These are phyloP conservation scores for Agelastica alni DNA, from an alignment of 2,888 invertebrate species.

Conservation along the genomic window DNA sequence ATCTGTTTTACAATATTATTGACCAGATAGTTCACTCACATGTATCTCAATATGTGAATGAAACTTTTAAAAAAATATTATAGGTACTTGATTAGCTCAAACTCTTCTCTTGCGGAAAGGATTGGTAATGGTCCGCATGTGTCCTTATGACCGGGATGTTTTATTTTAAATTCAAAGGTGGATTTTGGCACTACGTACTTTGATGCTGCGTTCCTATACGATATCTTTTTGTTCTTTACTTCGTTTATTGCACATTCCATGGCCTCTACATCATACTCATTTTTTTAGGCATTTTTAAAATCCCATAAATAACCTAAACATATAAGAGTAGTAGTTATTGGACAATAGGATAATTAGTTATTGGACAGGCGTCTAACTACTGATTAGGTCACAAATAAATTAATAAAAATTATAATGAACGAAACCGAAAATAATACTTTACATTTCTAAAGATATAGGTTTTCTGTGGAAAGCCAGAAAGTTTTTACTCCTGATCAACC, in stretches of 20 bases:
- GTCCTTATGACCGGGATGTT: conserved; percentile 25
- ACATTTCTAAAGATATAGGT: too few relatives aligned
- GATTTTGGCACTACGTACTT: conserved; percentile 26
- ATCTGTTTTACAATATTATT: too few relatives aligned
- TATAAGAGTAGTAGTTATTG: too few relatives aligned
- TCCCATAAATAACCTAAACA: too few relatives aligned
- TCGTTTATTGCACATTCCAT: conserved; percentile 21
- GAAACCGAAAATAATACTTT: too few relatives aligned
- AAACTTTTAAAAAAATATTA: too few relatives aligned
- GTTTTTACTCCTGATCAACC: too few relatives aligned
- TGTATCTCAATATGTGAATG: too few relatives aligned
- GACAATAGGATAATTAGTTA: conserved; percentile 11
- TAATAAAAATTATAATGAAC: neutral
- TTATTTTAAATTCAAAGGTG: conserved; percentile 24
- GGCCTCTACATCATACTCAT: conserved; percentile 11
- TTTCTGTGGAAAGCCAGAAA: too few relatives aligned
- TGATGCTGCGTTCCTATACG: conserved; percentile 19
- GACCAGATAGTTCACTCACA: too few relatives aligned
- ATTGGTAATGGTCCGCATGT: conserved; percentile 18
- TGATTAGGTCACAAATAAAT: too few relatives aligned
- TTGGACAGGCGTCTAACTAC: neutral
- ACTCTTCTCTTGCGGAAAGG: neutral
- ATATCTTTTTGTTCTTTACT: conserved; percentile 12
- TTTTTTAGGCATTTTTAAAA: conserved; percentile 19
- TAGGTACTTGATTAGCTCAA: too few relatives aligned